Percentiles rank a stretch among this genome's conserved stretches.
Evolutionary conservation across 2,113 vertebrate species (phyloP).

Genomic region (Ailuropoda melanoleuca): DNA sequence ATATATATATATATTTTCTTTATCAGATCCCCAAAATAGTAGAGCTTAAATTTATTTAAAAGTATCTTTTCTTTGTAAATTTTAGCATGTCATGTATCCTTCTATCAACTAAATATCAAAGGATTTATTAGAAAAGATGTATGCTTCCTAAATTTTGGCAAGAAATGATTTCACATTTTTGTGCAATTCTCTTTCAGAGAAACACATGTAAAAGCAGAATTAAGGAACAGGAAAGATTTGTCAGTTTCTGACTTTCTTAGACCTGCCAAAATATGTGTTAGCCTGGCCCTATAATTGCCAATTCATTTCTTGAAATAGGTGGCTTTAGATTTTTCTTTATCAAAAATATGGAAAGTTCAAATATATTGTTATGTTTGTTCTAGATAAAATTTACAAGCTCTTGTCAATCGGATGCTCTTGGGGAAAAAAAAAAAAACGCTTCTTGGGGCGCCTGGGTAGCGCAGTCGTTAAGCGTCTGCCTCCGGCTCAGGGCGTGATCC

Average conservation of each 20-base stretch:
- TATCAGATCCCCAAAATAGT: background rate
- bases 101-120: background rate
- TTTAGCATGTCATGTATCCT: background rate
- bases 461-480: no score
- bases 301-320: background rate
- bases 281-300: background rate
- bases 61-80: background rate
- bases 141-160: background rate
- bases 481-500: no score
- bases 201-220: background rate
- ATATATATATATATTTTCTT: background rate
- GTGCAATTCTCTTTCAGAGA: background rate
- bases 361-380: background rate
- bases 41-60: background rate
- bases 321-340: background rate
- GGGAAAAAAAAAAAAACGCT: background rate
- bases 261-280: background rate
- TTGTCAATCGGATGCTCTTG: background rate
- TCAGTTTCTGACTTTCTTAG: background rate
- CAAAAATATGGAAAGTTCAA: background rate
- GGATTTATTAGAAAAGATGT: background rate
- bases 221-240: background rate
- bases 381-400: background rate
- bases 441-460: no score
- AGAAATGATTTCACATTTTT: slow-evolving; percentile 4